Percentiles rank a stretch among this genome's conserved stretches.
phyloP scores from a whole-genome alignment of 2,113 vertebrate genomes.

The Grallaria varia region DNA sequence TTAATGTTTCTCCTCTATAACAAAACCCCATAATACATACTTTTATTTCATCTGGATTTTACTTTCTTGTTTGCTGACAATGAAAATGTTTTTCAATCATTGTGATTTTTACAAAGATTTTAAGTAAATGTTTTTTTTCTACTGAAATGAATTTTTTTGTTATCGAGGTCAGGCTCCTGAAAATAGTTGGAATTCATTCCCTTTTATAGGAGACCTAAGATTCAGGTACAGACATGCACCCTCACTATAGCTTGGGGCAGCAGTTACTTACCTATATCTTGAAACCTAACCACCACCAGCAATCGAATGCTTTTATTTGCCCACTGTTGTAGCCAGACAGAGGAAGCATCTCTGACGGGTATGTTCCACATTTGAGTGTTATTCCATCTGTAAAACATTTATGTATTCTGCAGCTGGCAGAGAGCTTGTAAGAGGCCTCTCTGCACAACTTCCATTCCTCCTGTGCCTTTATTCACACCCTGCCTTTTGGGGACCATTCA shows the following conservation, averaged over 20 bases:
- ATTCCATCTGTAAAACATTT: background rate
- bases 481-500: background rate
- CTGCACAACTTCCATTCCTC: background rate
- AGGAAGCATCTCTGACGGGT: background rate
- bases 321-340: fast-evolving
- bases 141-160: background rate
- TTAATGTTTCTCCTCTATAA: background rate
- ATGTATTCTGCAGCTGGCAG: background rate
- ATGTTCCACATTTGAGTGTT: background rate
- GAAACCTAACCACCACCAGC: background rate
- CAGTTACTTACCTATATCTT: background rate
- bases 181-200: background rate
- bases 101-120: background rate
- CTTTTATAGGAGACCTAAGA: background rate
- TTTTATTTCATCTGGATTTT: background rate
- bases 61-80: background rate
- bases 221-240: background rate
- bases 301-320: background rate
- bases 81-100: background rate
- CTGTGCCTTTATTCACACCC: background rate
- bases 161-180: background rate
- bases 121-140: background rate
- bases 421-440: background rate
- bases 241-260: background rate
- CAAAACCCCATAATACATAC: background rate